Conservation (phyloP, 1,140 invertebrate genomes). For the Grapholita molesta region DNA sequence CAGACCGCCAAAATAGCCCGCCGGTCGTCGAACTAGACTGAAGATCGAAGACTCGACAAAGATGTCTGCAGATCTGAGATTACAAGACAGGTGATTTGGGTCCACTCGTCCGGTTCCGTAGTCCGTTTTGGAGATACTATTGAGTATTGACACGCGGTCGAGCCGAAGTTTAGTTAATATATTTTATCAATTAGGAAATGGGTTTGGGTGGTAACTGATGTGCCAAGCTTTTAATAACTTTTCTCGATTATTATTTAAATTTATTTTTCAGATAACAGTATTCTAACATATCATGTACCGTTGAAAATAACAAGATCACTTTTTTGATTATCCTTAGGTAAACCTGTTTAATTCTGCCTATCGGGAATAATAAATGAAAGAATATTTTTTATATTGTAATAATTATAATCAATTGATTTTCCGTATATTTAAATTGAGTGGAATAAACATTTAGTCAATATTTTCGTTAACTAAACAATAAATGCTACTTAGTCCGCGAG, state of each 20-base stretch:
- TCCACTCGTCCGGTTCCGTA: slow-evolving; percentile 48
- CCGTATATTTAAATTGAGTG: slow-evolving; percentile 72
- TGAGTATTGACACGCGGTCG: slow-evolving; percentile 47
- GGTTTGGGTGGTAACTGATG: not conserved
- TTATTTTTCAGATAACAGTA: no score
- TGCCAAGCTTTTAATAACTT: not conserved
- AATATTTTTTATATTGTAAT: slow-evolving; percentile 44
- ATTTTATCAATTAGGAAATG: not conserved
- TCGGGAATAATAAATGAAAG: slow-evolving; percentile 24
- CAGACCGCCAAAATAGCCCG: slow-evolving; percentile 28
- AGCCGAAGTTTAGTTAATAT: slow-evolving; percentile 18
- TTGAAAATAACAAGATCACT: no score
- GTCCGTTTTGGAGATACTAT: slow-evolving; percentile 27
- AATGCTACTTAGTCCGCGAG: slow-evolving; percentile 66
- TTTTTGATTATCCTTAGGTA: no score
- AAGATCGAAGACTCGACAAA: slow-evolving; percentile 58
- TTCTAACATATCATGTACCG: no score
- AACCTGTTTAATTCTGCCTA: not conserved
- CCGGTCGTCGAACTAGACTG: slow-evolving; percentile 30
- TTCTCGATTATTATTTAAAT: not conserved
- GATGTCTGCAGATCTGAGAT: slow-evolving; percentile 59
- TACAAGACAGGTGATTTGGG: slow-evolving; percentile 68
- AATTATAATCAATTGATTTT: slow-evolving; percentile 73
- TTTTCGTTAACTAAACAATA: slow-evolving; percentile 58
- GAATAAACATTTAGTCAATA: slow-evolving; percentile 76